Percentiles rank a stretch among this genome's conserved stretches.
Evolutionary conservation across 1,140 invertebrate genomes (phyloP).

Genomic region (Cydia splendana): DNA sequence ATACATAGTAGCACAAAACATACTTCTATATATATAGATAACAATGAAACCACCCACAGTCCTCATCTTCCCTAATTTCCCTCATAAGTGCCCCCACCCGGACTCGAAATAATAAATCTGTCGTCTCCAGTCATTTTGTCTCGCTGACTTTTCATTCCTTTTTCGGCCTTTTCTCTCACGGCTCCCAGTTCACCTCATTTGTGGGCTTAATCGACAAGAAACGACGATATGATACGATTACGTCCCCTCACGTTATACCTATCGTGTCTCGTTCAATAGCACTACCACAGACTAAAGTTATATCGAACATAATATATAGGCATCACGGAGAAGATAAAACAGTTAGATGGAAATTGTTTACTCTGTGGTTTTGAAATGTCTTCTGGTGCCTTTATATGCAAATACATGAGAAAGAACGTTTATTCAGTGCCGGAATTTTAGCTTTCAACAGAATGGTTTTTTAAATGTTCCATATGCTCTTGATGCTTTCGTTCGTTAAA

Average conservation of each 20-base stretch:
- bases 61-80: constrained; percentile 9
- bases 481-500: constrained; percentile 44
- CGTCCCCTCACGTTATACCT: constrained; percentile 39
- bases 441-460: constrained; percentile 41
- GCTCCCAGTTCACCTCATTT: constrained; percentile 49
- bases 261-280: constrained; percentile 20
- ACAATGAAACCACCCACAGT: neutral
- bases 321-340: neutral
- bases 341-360: neutral
- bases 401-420: constrained; percentile 21
- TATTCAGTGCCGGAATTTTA: constrained; percentile 41
- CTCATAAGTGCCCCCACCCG: constrained; percentile 11
- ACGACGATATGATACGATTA: constrained; percentile 53
- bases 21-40: neutral
- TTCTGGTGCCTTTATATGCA: neutral
- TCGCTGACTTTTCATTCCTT: constrained; percentile 41
- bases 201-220: constrained; percentile 49
- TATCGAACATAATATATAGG: neutral
- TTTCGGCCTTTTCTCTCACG: constrained; percentile 45
- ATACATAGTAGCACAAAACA: too few relatives aligned
- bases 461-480: constrained; percentile 41
- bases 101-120: constrained; percentile 27
- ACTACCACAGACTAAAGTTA: constrained; percentile 35
- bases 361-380: neutral
- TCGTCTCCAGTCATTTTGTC: constrained; percentile 37